A percentile compares a stretch with the other conserved stretches of the same genome.
These are phyloP conservation scores for Saccopteryx leptura DNA, from an alignment of 2,113 vertebrate genomes.

Conservation along the genomic window DNA sequence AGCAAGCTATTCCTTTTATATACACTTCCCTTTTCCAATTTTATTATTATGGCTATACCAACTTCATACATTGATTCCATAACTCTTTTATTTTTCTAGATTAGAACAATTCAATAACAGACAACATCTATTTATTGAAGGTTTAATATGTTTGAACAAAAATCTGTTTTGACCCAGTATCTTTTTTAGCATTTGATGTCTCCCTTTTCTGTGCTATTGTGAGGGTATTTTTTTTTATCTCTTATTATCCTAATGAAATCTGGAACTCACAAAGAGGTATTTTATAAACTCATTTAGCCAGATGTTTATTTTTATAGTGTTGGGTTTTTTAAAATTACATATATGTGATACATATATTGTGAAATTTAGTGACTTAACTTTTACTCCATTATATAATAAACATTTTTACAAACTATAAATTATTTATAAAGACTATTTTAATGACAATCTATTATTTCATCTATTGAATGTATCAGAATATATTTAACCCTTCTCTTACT, in stretches of 20 bases:
- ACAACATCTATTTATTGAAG: neutral
- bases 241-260: neutral
- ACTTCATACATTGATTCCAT: neutral
- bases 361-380: neutral
- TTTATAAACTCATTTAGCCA: neutral
- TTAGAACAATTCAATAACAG: neutral
- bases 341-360: neutral
- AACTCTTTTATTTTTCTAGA: neutral
- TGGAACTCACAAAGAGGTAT: neutral
- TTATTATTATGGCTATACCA: neutral
- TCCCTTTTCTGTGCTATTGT: neutral
- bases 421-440: neutral
- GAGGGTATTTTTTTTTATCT: neutral
- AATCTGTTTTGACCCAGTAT: neutral
- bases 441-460: neutral
- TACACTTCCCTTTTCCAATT: neutral
- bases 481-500: neutral
- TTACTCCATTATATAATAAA: neutral
- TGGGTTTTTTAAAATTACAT: neutral
- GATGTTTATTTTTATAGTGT: neutral
- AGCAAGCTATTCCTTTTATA: neutral
- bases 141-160: neutral
- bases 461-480: neutral
- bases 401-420: neutral
- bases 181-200: neutral